Evolutionary conservation across 2,797 vertebrate genomes (phyloP), one percentile per base, ranked within the genome.

Genomic region (Coregonus sp.): DNA sequence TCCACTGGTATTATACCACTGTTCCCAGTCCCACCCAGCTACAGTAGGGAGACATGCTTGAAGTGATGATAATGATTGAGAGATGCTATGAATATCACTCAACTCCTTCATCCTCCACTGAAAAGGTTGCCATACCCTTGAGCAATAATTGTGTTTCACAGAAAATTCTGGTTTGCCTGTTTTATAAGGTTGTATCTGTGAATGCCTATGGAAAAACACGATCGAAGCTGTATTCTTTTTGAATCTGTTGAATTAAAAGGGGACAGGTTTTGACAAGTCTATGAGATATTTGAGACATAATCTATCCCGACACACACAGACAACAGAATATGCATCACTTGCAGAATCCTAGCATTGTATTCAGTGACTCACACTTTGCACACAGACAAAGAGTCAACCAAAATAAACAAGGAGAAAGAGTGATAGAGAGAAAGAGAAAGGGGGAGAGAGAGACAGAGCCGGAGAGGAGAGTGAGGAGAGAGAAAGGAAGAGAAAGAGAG

Each of bases 1-100:
- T 76, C 74, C 77, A 73, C 67, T 20, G 71, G 63, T 15, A 75
- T 75, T 65, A 47, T 54, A 29, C 6, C 74, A 20, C 67, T 70
- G 72, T 82, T 82, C 75, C 68, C 59, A 77, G 33, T 79, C 50
- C 65, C 65, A 67, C 5, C 65, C 65, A 67, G 65, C 31, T 67
- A 25, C 31, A 16, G 65, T 14, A 40, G 68, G 40, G 16, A 20
- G 40, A 40, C 35, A 5, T 47, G 68, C 68, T 70, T 18, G 47
- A 14, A 29, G 47, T 20, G 35, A 50, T 20, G 35, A 50, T 70
- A 18, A 71, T 20, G 69, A 71, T 47, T 47, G 47, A 4, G 47
- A 20, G 70, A 50, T 51, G 25, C 14, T 51, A 40, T n/a, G 33
- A 40, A 70, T 40, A 40, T 33, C 25, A 35, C 65, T 11, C 12